Evolutionary conservation across 2,113 vertebrate species (phyloP).

Genomic region (Castor canadensis): DNA sequence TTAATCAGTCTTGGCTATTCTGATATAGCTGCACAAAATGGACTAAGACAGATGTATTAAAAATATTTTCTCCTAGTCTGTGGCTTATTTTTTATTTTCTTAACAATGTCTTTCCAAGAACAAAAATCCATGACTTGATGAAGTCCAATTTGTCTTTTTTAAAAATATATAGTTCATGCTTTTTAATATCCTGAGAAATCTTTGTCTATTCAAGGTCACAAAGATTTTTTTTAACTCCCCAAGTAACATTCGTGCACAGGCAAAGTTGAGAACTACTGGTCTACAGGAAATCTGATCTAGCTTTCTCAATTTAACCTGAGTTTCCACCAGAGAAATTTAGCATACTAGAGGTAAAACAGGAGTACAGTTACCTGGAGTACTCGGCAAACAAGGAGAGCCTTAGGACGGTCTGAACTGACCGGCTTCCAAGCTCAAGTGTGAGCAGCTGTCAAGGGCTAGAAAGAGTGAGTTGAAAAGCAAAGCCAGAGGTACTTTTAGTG

Average conservation of each 20-base stretch:
- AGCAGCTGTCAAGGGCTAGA: slow-evolving; percentile 21
- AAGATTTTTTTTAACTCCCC: not conserved
- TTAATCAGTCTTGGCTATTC: not conserved
- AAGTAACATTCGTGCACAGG: not conserved
- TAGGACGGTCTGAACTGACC: not conserved
- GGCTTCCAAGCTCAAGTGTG: slow-evolving; percentile 2
- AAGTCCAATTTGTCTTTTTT: not conserved
- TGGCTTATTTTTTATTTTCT: slow-evolving; percentile 23
- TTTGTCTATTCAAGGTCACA: slow-evolving; percentile 31
- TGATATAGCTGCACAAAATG: not conserved
- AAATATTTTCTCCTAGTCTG: slow-evolving; percentile 35
- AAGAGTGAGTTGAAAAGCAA: not conserved
- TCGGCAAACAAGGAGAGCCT: not conserved
- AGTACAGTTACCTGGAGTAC: not conserved
- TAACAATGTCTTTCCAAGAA: slow-evolving; percentile 33
- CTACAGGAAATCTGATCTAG: slow-evolving; percentile 32
- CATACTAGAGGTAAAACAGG: slow-evolving; percentile 15
- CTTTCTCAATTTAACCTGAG: slow-evolving; percentile 41
- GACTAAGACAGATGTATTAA: not conserved
- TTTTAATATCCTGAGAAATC: slow-evolving; percentile 45
- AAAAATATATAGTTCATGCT: not conserved
- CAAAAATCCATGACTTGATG: slow-evolving; percentile 29
- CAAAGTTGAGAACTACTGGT: slow-evolving; percentile 9
- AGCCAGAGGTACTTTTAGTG: not conserved
- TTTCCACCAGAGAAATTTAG: slow-evolving; percentile 25